phyloP scores from a whole-genome alignment of 1,140 invertebrate genomes.

The Caenorhabditis tropicalis region DNA sequence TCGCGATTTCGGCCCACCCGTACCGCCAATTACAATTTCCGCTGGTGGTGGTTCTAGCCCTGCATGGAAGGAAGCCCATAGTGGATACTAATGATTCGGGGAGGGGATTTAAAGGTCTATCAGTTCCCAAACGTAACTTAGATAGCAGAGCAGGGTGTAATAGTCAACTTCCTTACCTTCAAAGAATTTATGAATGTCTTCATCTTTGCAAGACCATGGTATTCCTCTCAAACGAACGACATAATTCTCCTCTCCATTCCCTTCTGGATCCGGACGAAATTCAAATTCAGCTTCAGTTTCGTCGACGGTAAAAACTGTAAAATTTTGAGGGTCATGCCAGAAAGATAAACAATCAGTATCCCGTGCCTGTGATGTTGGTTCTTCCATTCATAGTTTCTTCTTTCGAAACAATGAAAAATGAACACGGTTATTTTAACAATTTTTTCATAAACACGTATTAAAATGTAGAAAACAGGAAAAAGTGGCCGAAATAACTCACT shows the following conservation, averaged over 20 bases:
- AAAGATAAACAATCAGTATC: too few species aligned
- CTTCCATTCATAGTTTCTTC: too few species aligned
- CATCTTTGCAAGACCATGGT: conserved; percentile 29
- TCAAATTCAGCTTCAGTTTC: background rate
- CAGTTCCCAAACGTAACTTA: background rate
- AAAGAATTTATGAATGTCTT: background rate
- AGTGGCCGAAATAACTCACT: too few species aligned
- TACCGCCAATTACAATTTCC: conserved; percentile 31
- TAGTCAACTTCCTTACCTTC: background rate
- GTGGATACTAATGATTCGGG: background rate
- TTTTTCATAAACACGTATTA: too few species aligned
- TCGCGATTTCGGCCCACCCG: conserved; percentile 25
- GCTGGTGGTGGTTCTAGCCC: conserved; percentile 37
- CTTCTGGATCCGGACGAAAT: conserved; percentile 19
- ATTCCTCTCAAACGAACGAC: background rate
- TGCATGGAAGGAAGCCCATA: conserved; percentile 29
- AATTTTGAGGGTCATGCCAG: background rate
- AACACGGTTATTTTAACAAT: too few species aligned
- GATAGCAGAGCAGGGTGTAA: background rate
- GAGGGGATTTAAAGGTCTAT: background rate
- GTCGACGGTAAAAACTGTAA: background rate
- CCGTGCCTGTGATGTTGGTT: too few species aligned
- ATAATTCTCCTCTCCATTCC: background rate
- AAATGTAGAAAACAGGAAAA: too few species aligned
- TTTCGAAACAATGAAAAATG: too few species aligned